Conservation (phyloP, 2,113 vertebrate species). For the Menura novaehollandiae region DNA sequence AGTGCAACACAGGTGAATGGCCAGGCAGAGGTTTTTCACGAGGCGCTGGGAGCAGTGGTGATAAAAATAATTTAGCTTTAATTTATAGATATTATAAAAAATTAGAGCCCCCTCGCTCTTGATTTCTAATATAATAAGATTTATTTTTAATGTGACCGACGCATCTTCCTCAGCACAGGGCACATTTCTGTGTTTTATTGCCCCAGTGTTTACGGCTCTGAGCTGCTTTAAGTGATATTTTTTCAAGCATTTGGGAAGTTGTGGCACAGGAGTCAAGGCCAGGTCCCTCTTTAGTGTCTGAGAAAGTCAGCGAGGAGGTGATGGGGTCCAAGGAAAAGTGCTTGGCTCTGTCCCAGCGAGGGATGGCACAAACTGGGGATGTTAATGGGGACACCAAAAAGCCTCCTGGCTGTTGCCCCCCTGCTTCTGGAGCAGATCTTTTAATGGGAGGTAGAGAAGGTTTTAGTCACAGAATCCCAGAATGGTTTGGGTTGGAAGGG, state of each 20-base stretch:
- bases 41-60: background rate
- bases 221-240: background rate
- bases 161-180: background rate
- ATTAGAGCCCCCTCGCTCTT: accelerated
- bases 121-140: background rate
- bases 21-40: accelerated
- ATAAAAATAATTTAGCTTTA: background rate
- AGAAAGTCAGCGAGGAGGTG: background rate
- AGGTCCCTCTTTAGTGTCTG: background rate
- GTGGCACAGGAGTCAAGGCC: background rate
- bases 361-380: accelerated
- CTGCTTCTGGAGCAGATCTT: background rate
- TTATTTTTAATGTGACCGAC: background rate
- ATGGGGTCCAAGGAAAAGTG: background rate
- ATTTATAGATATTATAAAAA: background rate
- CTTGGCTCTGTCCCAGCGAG: accelerated
- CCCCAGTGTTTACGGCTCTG: background rate
- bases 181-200: background rate
- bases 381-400: background rate
- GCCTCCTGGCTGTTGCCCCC: background rate
- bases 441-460: background rate
- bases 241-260: background rate
- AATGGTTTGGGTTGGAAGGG: background rate
- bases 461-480: background rate
- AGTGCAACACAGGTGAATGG: background rate